These are phyloP conservation scores for Aurelia aurita DNA, from an alignment of 30 jellyfish, hydroid and myxozoan species.

Conservation along the genomic window DNA sequence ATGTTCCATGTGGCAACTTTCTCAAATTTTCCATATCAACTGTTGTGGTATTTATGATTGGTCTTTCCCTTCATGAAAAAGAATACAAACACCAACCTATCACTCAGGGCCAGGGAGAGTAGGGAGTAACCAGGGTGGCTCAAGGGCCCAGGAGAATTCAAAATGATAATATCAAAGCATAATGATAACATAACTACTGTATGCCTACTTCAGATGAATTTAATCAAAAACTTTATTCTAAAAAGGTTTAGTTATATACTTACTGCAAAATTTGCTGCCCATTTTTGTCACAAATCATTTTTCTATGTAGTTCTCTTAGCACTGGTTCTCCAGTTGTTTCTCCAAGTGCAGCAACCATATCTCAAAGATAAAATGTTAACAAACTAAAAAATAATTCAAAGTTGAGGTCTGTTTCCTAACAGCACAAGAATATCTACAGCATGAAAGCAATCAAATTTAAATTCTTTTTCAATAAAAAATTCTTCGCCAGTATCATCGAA, in stretches of 20 bases:
- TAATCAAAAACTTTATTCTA: neutral
- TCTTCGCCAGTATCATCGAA: no score
- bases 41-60: constrained; percentile 72
- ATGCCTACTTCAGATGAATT: neutral
- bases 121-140: no score
- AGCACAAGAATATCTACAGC: no score
- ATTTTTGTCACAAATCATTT: constrained; percentile 90
- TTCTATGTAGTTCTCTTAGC: constrained; percentile 61
- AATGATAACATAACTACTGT: neutral
- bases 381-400: no score
- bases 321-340: constrained; percentile 89
- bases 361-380: constrained; percentile 36
- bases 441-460: no score
- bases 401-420: no score
- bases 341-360: constrained; percentile 97
- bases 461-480: no score
- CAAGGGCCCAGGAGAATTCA: no score
- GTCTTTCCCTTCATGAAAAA: constrained; percentile 75
- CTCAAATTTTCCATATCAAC: constrained; percentile 74
- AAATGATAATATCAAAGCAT: no score
- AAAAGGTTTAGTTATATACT: neutral
- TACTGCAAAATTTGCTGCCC: constrained; percentile 89
- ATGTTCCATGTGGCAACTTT: constrained; percentile 78
- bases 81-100: no score
- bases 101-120: no score